Conservation (phyloP, 2,797 vertebrate genomes). For the Myotis daubentonii region DNA sequence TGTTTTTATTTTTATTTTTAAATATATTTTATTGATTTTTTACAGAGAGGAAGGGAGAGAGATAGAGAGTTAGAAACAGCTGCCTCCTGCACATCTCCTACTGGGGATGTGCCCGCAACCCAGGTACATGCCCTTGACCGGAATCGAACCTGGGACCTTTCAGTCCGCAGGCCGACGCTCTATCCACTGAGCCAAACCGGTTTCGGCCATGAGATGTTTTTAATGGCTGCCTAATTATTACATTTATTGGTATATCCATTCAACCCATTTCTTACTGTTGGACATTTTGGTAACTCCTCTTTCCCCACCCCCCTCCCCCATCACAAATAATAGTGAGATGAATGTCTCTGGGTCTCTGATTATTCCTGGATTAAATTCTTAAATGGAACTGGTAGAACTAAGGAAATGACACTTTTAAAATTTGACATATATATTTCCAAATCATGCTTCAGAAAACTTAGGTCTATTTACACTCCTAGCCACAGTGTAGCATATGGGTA, state of each 20-base stretch:
- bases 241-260: neutral
- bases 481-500: neutral
- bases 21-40: no score
- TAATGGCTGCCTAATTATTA: neutral
- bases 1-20: no score
- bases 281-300: neutral
- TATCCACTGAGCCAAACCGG: no score
- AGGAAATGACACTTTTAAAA: neutral
- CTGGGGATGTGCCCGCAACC: no score
- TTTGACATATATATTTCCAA: neutral
- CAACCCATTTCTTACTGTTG: neutral
- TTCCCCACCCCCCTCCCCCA: no score
- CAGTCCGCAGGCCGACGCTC: no score
- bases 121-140: no score
- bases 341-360: neutral
- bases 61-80: no score
- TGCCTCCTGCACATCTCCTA: no score
- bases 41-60: no score
- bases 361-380: constrained; percentile 21
- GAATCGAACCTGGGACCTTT: no score
- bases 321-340: constrained; percentile 14
- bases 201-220: neutral
- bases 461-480: neutral
- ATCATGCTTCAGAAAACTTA: neutral
- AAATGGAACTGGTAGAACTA: neutral